These are phyloP conservation scores for Ephestia elutella DNA, from an alignment of 1,140 invertebrate species.

Conservation along the genomic window DNA sequence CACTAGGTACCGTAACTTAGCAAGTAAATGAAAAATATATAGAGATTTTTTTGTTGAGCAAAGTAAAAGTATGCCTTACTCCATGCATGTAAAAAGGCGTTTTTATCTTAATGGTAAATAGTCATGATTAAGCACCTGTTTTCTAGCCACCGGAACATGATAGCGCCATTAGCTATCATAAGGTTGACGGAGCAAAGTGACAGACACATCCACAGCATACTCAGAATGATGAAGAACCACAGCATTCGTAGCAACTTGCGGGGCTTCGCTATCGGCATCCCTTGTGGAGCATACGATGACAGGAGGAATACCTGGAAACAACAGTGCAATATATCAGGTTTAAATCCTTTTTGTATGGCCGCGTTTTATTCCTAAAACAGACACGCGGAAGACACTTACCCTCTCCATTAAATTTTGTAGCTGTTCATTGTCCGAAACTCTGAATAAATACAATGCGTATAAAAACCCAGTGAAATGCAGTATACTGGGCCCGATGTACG, in stretches of 20 bases:
- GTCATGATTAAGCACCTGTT: constrained; percentile 46
- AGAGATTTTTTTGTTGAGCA: too few relatives aligned
- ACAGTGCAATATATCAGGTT: too few relatives aligned
- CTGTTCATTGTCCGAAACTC: constrained; percentile 89
- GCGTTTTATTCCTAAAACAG: too few relatives aligned
- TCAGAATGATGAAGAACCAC: constrained; percentile 81
- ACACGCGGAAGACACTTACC: constrained; percentile 64
- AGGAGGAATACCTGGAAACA: constrained; percentile 76
- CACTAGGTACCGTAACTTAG: too few relatives aligned
- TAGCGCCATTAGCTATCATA: constrained; percentile 78
- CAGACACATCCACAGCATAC: constrained; percentile 79
- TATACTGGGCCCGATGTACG: constrained; percentile 85
- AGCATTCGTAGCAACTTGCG: constrained; percentile 79
- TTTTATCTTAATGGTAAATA: constrained; percentile 10
- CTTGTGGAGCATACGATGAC: constrained; percentile 79
- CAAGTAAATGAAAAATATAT: too few relatives aligned
- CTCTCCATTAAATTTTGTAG: constrained; percentile 93
- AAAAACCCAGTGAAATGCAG: constrained; percentile 86
- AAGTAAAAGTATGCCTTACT: too few relatives aligned
- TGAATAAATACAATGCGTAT: constrained; percentile 85
- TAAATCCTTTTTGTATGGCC: too few relatives aligned
- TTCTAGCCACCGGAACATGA: constrained; percentile 79
- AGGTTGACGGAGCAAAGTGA: constrained; percentile 79
- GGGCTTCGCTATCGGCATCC: constrained; percentile 76
- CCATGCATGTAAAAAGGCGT: too few relatives aligned